Conservation (phyloP, 2,113 vertebrate genomes). For the Indri indri region DNA sequence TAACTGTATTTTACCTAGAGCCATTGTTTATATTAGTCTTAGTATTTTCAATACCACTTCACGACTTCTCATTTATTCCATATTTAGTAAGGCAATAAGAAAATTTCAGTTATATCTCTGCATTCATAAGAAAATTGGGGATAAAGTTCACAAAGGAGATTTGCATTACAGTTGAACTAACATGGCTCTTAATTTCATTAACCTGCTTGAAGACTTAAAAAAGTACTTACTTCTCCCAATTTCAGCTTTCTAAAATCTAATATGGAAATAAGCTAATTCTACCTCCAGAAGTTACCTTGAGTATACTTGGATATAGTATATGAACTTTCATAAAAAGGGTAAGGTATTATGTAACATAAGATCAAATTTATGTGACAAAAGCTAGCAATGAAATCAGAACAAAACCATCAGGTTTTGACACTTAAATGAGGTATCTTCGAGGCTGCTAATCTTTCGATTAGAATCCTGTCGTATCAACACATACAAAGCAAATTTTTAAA, state of each 20-base stretch:
- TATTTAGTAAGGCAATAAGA: not conserved
- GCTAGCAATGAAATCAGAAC: not conserved
- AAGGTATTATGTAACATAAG: not conserved
- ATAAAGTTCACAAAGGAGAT: not conserved
- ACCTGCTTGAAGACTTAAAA: not conserved
- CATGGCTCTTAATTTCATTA: not conserved
- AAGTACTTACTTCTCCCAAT: not conserved
- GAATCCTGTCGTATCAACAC: not conserved
- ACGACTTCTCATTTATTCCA: not conserved
- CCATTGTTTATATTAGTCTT: not conserved
- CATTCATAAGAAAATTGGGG: not conserved
- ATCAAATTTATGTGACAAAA: not conserved
- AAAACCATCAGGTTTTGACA: not conserved
- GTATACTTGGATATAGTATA: not conserved
- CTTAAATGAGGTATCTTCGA: not conserved
- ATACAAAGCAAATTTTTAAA: constrained; percentile 16
- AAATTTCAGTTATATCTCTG: not conserved
- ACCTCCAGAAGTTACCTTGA: not conserved
- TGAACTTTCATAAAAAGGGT: not conserved
- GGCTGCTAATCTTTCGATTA: not conserved
- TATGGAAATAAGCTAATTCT: not conserved
- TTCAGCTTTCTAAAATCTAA: not conserved
- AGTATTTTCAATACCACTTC: not conserved
- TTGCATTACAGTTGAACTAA: not conserved
- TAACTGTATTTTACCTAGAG: not conserved